These are phyloP conservation scores for Odontophorus gujanensis DNA, from an alignment of 2,113 vertebrate genomes.

Conservation along the genomic window DNA sequence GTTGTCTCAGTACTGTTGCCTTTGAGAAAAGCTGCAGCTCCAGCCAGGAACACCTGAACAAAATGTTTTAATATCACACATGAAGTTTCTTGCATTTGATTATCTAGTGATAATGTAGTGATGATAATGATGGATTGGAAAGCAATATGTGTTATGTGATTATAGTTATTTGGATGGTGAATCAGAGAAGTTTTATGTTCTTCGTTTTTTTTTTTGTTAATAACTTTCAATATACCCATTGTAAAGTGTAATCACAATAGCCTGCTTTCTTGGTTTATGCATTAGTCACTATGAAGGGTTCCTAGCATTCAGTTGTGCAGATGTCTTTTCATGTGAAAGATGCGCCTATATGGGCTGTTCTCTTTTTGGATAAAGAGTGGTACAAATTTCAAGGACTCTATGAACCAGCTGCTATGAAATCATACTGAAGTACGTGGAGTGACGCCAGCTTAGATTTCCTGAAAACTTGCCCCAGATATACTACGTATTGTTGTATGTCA, in stretches of 20 bases:
- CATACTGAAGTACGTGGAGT: neutral
- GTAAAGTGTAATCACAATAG: constrained; percentile 32
- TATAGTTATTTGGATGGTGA: constrained; percentile 22
- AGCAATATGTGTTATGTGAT: constrained; percentile 64
- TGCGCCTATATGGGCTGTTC: neutral
- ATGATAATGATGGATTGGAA: constrained; percentile 68
- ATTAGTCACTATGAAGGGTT: constrained; percentile 30
- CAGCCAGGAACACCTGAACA: constrained; percentile 40
- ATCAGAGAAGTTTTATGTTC: constrained; percentile 24
- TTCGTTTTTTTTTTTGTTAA: neutral
- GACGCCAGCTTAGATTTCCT: neutral
- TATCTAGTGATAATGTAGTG: constrained; percentile 48
- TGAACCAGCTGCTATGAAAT: neutral
- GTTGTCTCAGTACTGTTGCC: constrained; percentile 6
- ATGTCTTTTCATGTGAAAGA: neutral
- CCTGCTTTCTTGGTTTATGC: constrained; percentile 15
- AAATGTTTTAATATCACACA: constrained; percentile 48
- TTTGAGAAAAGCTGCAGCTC: constrained; percentile 44
- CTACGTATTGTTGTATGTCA: neutral
- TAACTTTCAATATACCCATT: constrained; percentile 46
- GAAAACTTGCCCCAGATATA: constrained; percentile 28
- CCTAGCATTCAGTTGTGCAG: neutral
- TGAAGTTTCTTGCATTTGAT: constrained; percentile 55
- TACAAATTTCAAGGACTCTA: neutral
- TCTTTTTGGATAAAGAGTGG: constrained; percentile 1